Conservation (phyloP, 2,113 vertebrate genomes). For the Rhombomys opimus region DNA sequence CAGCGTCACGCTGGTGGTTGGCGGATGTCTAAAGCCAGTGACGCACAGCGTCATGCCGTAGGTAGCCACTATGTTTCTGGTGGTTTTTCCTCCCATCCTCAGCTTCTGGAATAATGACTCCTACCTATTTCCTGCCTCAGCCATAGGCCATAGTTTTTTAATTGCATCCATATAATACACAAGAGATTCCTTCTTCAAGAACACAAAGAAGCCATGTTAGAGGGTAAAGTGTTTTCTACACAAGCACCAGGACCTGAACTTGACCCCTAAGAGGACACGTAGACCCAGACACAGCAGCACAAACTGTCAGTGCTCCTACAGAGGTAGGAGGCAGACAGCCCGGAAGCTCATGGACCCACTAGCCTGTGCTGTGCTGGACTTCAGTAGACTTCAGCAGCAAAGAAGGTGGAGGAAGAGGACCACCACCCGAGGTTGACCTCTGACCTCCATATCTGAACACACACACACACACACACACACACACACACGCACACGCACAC, state of each 20-base stretch:
- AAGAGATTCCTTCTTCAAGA: no score
- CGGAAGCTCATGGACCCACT: neutral
- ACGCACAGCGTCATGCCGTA: neutral
- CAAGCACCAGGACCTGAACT: accelerated
- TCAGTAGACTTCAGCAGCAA: neutral
- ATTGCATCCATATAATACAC: no score
- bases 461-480: neutral
- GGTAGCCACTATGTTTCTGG: no score
- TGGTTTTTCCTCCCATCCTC: no score
- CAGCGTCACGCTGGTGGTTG: neutral
- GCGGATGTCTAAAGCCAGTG: neutral
- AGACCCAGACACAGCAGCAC: neutral
- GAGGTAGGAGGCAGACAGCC: neutral
- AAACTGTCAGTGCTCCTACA: neutral
- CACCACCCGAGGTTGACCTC: neutral
- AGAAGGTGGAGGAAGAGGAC: neutral
- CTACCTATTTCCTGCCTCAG: no score
- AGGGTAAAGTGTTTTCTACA: neutral
- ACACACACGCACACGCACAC: neutral
- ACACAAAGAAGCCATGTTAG: neutral
- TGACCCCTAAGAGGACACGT: neutral
- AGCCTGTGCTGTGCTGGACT: no score
- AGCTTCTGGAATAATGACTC: no score
- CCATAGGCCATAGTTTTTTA: no score
- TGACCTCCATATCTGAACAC: neutral